Percentiles rank a stretch among this genome's conserved stretches.
Evolutionary conservation across 2,113 vertebrate species (phyloP).

Genomic region (Leptobrachium leishanense): DNA sequence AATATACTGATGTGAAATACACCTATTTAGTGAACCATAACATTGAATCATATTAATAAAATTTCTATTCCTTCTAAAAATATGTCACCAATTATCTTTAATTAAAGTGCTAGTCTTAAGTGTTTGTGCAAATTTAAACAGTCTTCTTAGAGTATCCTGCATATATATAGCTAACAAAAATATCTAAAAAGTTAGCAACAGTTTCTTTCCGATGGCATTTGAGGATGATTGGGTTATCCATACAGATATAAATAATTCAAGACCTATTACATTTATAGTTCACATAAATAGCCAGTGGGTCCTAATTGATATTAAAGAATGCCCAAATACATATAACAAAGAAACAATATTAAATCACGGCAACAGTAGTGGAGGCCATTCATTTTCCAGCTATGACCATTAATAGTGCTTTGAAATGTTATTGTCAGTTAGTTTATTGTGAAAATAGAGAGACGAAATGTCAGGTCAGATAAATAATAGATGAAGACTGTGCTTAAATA

Average conservation of each 20-base stretch:
- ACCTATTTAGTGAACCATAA: no score
- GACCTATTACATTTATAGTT: background rate
- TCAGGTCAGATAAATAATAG: background rate
- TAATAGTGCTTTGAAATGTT: background rate
- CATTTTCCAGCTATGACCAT: background rate
- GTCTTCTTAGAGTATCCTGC: no score
- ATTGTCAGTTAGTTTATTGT: background rate
- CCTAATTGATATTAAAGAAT: slow-evolving; percentile 1
- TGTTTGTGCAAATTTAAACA: no score
- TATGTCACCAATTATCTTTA: no score
- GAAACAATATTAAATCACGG: background rate
- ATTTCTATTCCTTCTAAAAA: no score
- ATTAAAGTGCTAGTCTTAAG: no score
- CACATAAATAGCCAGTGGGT: slow-evolving; percentile 6
- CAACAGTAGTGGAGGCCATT: background rate
- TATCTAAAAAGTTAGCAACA: no score
- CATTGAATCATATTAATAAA: no score
- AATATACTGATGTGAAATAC: no score
- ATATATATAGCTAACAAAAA: no score
- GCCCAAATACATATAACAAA: background rate
- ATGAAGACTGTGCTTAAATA: background rate
- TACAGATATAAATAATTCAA: slow-evolving; percentile 15
- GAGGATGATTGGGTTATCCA: background rate
- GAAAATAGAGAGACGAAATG: slow-evolving; percentile 6
- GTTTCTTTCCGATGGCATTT: slow-evolving; percentile 3